phyloP scores from a whole-genome alignment of 2,888 invertebrate species.

The Drosophila limbata region DNA sequence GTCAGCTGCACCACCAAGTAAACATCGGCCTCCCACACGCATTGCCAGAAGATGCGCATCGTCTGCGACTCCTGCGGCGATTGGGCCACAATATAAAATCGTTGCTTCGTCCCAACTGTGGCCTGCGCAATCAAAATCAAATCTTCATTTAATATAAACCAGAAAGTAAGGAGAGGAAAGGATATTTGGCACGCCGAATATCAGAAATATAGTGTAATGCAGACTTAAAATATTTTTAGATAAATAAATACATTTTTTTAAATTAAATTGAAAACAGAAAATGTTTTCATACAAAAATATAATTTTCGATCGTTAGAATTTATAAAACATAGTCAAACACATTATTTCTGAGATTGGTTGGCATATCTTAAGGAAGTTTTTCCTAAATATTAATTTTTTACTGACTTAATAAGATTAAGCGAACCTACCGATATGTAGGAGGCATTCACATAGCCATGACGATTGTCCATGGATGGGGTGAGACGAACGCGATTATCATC shows the following conservation, averaged over 20 bases:
- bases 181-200: too few relatives aligned
- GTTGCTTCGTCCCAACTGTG: slow-evolving; percentile 92
- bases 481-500: slow-evolving; percentile 94
- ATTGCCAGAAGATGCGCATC: slow-evolving; percentile 92
- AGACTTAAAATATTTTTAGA: too few relatives aligned
- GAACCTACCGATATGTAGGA: slow-evolving; percentile 92
- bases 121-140: slow-evolving; percentile 86
- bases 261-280: too few relatives aligned
- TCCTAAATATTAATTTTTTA: too few relatives aligned
- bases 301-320: too few relatives aligned
- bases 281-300: too few relatives aligned
- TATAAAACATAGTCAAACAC: too few relatives aligned
- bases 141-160: not conserved
- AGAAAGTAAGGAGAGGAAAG: too few relatives aligned
- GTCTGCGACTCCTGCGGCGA: slow-evolving; percentile 83
- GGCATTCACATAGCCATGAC: slow-evolving; percentile 96
- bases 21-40: slow-evolving; percentile 95
- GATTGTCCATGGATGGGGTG: slow-evolving; percentile 93
- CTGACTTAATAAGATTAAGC: not conserved
- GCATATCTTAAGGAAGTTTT: too few relatives aligned
- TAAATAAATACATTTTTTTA: too few relatives aligned
- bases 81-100: slow-evolving; percentile 92
- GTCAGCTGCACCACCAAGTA: slow-evolving; percentile 92
- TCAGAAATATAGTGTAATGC: too few relatives aligned
- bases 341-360: too few relatives aligned